These are phyloP conservation scores for Drosophila repleta DNA, from an alignment of 1,140 invertebrate genomes.

Conservation along the genomic window DNA sequence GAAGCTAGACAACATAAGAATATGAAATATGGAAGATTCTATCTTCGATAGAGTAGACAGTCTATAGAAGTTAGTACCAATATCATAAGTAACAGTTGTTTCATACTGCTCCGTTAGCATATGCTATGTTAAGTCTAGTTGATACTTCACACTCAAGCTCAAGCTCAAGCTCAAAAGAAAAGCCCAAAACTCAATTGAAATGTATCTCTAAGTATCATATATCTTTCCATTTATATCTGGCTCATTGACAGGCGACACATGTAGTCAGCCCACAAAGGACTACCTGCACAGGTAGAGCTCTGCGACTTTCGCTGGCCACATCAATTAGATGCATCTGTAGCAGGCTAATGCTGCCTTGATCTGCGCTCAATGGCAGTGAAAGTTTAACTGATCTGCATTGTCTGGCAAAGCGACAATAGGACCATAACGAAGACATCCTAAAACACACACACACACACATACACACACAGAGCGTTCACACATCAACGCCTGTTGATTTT, in stretches of 20 bases:
- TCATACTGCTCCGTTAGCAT: no score
- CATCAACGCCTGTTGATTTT: constrained; percentile 31
- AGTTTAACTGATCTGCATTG: constrained; percentile 41
- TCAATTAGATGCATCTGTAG: constrained; percentile 20
- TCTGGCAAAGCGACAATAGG: constrained; percentile 24
- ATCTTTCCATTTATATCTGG: no score
- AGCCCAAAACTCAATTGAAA: background rate
- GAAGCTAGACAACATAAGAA: no score
- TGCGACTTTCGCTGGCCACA: constrained; percentile 12
- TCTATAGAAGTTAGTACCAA: no score
- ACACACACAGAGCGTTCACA: constrained; percentile 18
- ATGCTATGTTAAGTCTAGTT: no score
- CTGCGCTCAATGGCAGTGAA: constrained; percentile 29
- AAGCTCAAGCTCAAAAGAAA: no score
- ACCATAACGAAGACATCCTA: constrained; percentile 32
- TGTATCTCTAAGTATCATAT: no score
- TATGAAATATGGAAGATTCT: no score
- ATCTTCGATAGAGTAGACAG: no score
- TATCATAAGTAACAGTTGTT: no score
- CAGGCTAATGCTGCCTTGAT: constrained; percentile 8
- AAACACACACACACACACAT: constrained; percentile 22
- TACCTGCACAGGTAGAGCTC: background rate
- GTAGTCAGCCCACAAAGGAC: background rate
- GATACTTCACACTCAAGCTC: no score
- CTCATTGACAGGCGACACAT: no score